A percentile compares a stretch with the other conserved stretches of the same genome.
Conservation (phyloP, 2,888 invertebrate genomes). For the Aplocera efformata region DNA sequence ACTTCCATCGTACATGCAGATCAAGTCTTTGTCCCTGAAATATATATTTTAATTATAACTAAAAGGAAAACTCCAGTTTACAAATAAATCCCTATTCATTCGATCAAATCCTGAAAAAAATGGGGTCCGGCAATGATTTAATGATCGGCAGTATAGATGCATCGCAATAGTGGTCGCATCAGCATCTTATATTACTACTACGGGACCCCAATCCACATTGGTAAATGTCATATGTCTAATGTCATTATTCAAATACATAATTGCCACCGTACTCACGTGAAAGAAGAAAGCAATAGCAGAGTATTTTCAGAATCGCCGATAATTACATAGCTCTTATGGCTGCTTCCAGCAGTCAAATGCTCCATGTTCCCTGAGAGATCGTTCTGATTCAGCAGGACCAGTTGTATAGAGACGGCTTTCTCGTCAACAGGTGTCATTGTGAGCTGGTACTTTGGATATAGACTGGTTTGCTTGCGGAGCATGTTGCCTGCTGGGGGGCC, state of each 20-base stretch:
- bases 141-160: too few relatives aligned
- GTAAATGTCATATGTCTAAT: too few relatives aligned
- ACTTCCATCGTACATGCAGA: constrained; percentile 62
- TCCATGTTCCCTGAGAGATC: constrained; percentile 63
- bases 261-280: constrained; percentile 81
- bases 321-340: constrained; percentile 80
- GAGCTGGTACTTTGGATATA: constrained; percentile 83
- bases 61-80: too few relatives aligned
- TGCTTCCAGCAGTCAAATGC: constrained; percentile 65
- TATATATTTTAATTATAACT: too few relatives aligned
- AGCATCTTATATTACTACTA: too few relatives aligned
- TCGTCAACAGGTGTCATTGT: constrained; percentile 53
- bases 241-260: too few relatives aligned
- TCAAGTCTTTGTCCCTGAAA: constrained; percentile 66
- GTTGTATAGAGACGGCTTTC: constrained; percentile 49
- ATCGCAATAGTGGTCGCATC: too few relatives aligned
- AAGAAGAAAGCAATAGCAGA: constrained; percentile 76
- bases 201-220: too few relatives aligned
- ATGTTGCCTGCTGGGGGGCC: constrained; percentile 87
- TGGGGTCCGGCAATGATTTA: too few relatives aligned
- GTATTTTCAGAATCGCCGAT: constrained; percentile 84
- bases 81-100: too few relatives aligned
- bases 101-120: too few relatives aligned
- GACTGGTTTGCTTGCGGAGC: constrained; percentile 80
- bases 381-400: constrained; percentile 63